phyloP scores from a whole-genome alignment of 2,888 invertebrate genomes.

The Drosophila subquinaria region DNA sequence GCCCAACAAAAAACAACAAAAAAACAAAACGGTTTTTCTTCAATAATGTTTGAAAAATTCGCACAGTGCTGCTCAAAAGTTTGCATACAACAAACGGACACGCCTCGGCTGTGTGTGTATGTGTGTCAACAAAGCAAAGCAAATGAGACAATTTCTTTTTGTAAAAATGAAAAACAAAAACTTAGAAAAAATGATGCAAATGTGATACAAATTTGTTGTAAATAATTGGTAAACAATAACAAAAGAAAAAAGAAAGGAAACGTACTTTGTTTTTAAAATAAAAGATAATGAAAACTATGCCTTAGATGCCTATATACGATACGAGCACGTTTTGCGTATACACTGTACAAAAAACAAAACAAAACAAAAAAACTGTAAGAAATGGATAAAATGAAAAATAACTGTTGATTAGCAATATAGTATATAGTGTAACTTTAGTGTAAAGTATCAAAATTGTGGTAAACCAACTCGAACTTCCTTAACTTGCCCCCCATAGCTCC shows the following conservation, averaged over 20 bases:
- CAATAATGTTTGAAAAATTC: slow-evolving; percentile 51
- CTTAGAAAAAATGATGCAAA: slow-evolving; percentile 54
- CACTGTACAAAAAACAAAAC: slow-evolving; percentile 66
- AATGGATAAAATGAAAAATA: slow-evolving; percentile 16
- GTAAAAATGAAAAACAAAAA: slow-evolving; percentile 25
- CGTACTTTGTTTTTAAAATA: slow-evolving; percentile 46
- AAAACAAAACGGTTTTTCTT: slow-evolving; percentile 14
- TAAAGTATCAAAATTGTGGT: slow-evolving; percentile 55
- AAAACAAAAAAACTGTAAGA: slow-evolving; percentile 22
- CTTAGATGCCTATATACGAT: slow-evolving; percentile 79
- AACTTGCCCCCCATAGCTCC: background rate
- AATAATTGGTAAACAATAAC: slow-evolving; percentile 72
- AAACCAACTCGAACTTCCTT: slow-evolving; percentile 17
- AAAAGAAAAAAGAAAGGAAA: slow-evolving; percentile 19
- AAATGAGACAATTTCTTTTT: slow-evolving; percentile 39
- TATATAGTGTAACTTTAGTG: slow-evolving; percentile 70
- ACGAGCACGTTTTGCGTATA: slow-evolving; percentile 67
- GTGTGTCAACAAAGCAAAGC: slow-evolving; percentile 39
- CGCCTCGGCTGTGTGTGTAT: background rate
- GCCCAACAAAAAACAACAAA: slow-evolving; percentile 12
- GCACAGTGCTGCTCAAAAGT: slow-evolving; percentile 79
- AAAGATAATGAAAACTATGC: slow-evolving; percentile 62
- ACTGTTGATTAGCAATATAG: slow-evolving; percentile 63
- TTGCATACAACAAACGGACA: slow-evolving; percentile 70
- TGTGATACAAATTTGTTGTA: slow-evolving; percentile 79